Evolutionary conservation across 2,888 invertebrate genomes (phyloP), one percentile per base, ranked within the genome.

Genomic region (Tetanocera ferruginea): DNA sequence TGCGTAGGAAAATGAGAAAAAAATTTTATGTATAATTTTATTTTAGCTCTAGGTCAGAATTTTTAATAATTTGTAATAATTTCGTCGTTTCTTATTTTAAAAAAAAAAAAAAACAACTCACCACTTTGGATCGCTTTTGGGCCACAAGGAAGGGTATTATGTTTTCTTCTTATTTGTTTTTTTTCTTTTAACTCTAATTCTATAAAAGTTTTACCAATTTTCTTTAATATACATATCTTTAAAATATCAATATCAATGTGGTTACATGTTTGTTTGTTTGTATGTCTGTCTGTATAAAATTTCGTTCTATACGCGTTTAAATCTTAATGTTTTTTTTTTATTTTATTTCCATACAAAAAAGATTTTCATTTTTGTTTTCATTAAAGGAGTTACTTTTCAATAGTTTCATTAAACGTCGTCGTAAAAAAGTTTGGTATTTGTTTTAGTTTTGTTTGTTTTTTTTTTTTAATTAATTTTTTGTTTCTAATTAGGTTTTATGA

Each of bases 371-470:
- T 51, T 76, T 71, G 66, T 62, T 43, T 74, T 57, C 67, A 43
- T 52, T 74, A 55, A 70, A 25, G 28, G 28, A 14, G 23, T 66
- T 78, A 43, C 37, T 60, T 76, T 79, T 34, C 79, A 69, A 66
- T 78, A 77, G 79, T 81, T 76, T 77, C 79, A 79, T 78, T 80
- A 78, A 80, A 80, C 62, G 75, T 55, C 52, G 37, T 75, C 66
- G 75, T 75, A 75, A 67, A 67, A 75, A 74, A 74, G 64, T 74
- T 64, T 72, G 73, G 62, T 37, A 43, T 57, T 23, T 25, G 25
- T 23, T 57, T 25, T 5, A 23, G 4, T 57, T 57, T 57, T 23
- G 2, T 57, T n/a, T 17, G 9, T 57, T 23, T 57, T 57, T 6
- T 23, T 57, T 60, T 19, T 60, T 19, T 60, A 37, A 37, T 37